Evolutionary conservation across 2,888 invertebrate genomes (phyloP).

Genomic region (Rhodophaea formosa): DNA sequence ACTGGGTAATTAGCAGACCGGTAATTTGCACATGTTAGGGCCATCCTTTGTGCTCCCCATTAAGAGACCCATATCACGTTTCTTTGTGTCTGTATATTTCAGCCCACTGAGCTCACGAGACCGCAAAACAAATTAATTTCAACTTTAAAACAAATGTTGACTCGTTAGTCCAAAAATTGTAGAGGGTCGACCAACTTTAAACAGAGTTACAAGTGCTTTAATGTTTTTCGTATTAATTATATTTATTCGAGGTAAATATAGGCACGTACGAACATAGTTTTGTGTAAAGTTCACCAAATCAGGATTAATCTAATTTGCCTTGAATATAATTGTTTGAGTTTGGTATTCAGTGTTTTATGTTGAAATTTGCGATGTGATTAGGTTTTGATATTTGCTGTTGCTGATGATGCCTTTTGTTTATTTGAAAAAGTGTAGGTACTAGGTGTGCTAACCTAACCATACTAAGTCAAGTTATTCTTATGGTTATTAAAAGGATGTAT

Average conservation of each 20-base stretch:
- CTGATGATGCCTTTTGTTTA: background rate
- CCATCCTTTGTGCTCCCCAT: conserved; percentile 59
- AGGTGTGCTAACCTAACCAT: too few species aligned
- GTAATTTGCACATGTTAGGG: conserved; percentile 56
- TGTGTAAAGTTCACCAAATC: background rate
- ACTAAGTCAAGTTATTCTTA: too few species aligned
- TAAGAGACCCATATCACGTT: conserved; percentile 70
- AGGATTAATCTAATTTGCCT: background rate
- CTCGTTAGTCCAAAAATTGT: conserved; percentile 56
- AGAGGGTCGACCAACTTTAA: conserved; percentile 33
- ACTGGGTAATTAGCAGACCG: conserved; percentile 51
- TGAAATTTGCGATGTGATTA: background rate
- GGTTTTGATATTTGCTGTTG: background rate
- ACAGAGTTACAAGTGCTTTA: conserved; percentile 33
- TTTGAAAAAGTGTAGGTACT: too few species aligned
- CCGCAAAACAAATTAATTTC: conserved; percentile 65
- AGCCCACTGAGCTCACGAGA: conserved; percentile 43
- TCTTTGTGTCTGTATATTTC: conserved; percentile 59
- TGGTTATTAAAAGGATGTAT: too few species aligned
- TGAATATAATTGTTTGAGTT: background rate
- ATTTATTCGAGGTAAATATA: conserved; percentile 19
- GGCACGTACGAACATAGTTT: background rate
- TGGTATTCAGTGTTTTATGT: background rate
- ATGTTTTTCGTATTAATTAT: conserved; percentile 34
- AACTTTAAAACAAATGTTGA: conserved; percentile 61